These are phyloP conservation scores for Grammomys dolichurus DNA, from an alignment of 2,113 vertebrate genomes.

Conservation along the genomic window DNA sequence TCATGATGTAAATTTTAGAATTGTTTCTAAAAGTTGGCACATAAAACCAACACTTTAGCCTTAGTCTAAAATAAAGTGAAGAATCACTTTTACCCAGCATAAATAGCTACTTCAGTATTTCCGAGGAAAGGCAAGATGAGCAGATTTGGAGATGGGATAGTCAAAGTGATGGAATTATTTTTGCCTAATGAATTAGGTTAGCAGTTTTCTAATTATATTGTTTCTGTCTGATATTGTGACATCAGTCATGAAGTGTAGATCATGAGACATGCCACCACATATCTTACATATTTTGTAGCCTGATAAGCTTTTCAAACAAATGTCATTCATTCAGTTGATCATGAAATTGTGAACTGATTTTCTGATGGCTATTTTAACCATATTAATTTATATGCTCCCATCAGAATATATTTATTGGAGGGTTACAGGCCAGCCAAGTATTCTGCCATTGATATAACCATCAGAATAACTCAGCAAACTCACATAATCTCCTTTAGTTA, in stretches of 20 bases:
- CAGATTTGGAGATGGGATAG: neutral
- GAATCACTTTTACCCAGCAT: conserved; percentile 33
- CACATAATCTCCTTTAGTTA: neutral
- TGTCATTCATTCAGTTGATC: neutral
- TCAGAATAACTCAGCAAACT: neutral
- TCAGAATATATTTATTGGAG: conserved; percentile 1
- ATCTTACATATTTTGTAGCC: neutral
- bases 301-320: neutral
- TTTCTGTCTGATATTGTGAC: neutral
- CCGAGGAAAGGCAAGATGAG: neutral
- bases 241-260: neutral
- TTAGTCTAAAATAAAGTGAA: conserved; percentile 60
- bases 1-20: conserved; percentile 72
- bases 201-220: neutral
- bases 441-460: neutral
- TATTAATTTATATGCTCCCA: conserved; percentile 25
- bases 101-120: conserved; percentile 47
- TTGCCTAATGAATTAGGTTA: conserved; percentile 21
- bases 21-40: conserved; percentile 65
- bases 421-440: neutral
- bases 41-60: conserved; percentile 49
- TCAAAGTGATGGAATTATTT: conserved; percentile 30
- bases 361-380: neutral
- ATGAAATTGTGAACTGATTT: neutral
- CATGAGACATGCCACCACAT: neutral